Conservation (phyloP, 2,888 invertebrate species). For the Eupithecia tripunctaria region DNA sequence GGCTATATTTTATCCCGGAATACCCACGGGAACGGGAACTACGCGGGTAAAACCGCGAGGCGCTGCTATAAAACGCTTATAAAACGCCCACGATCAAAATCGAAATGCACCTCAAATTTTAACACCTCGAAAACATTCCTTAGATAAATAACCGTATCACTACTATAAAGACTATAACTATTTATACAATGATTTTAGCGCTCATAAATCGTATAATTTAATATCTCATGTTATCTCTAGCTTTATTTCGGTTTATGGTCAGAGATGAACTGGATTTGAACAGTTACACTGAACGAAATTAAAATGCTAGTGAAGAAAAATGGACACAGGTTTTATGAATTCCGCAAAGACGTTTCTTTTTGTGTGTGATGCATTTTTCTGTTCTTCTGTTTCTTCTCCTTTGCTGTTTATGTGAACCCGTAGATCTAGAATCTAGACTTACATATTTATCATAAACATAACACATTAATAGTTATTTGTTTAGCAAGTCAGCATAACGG, state of each 20-base stretch:
- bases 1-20: too few relatives aligned
- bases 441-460: too few relatives aligned
- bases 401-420: too few relatives aligned
- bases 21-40: too few relatives aligned
- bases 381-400: too few relatives aligned
- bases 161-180: constrained; percentile 41
- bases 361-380: not conserved
- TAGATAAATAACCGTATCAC: constrained; percentile 37
- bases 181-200: constrained; percentile 45
- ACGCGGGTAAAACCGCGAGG: too few relatives aligned
- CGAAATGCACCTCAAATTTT: constrained; percentile 32
- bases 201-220: constrained; percentile 44
- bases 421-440: too few relatives aligned
- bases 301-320: constrained; percentile 25
- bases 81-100: constrained; percentile 16
- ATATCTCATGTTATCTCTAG: constrained; percentile 43
- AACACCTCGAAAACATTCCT: constrained; percentile 40
- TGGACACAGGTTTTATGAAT: not conserved
- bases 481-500: too few relatives aligned
- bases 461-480: too few relatives aligned
- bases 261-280: constrained; percentile 37
- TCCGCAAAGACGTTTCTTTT: not conserved
- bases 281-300: constrained; percentile 34
- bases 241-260: constrained; percentile 42
- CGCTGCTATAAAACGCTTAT: too few relatives aligned